Evolutionary conservation across 1,140 invertebrate genomes (phyloP).

Genomic region (Epicauta chinensis): DNA sequence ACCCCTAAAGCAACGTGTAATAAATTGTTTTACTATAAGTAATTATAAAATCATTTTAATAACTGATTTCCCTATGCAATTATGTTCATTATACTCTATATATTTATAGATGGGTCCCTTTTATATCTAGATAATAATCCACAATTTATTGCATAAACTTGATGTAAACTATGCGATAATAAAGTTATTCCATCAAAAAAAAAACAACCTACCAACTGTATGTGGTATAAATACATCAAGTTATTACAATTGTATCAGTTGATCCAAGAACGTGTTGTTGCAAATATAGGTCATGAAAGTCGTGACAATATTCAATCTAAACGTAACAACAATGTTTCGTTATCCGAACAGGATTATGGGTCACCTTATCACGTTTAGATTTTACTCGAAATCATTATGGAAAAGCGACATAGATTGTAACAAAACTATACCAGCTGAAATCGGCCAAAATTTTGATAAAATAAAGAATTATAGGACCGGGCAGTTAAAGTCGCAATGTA

Average conservation of each 20-base stretch:
- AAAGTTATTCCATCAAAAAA: too few relatives aligned
- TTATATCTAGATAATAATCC: too few relatives aligned
- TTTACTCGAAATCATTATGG: too few relatives aligned
- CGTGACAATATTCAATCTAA: constrained; percentile 29
- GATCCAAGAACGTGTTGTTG: constrained; percentile 13
- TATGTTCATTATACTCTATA: too few relatives aligned
- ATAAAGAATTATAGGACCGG: too few relatives aligned
- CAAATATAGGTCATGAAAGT: constrained; percentile 27
- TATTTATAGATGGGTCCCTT: background rate
- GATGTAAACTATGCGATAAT: too few relatives aligned
- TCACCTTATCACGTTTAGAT: constrained; percentile 14
- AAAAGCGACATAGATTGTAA: too few relatives aligned
- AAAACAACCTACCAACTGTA: constrained; percentile 1
- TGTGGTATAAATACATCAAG: constrained; percentile 9
- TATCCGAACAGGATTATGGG: constrained; percentile 18
- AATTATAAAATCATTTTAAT: too few relatives aligned
- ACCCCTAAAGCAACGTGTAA: constrained; percentile 2
- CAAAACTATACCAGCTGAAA: too few relatives aligned
- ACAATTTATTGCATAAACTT: constrained; percentile 12
- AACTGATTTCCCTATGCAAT: too few relatives aligned
- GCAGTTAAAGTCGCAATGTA: too few relatives aligned
- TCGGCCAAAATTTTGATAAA: too few relatives aligned
- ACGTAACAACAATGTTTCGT: constrained; percentile 21
- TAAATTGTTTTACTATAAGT: constrained; percentile 4
- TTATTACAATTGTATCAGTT: constrained; percentile 10